These are phyloP conservation scores for Catalaphyllia jardinei DNA, from an alignment of 64 coral and sea anemone species.

Conservation along the genomic window DNA sequence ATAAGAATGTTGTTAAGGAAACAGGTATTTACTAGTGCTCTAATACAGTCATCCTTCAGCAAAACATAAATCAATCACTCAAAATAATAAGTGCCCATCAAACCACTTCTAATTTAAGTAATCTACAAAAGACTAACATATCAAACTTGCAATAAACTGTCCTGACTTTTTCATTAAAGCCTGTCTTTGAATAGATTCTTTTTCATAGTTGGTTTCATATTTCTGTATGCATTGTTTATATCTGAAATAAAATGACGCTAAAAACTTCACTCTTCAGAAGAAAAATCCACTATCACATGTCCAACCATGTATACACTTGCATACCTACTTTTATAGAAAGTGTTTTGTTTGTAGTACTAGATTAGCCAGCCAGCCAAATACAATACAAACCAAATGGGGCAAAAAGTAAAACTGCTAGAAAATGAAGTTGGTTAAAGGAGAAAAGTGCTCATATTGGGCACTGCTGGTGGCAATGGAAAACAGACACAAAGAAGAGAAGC, in stretches of 20 bases:
- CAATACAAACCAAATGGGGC: too few species aligned
- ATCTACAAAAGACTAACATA: not conserved
- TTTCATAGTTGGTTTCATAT: conserved; percentile 13
- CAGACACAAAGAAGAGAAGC: too few species aligned
- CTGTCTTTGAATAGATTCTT: conserved; percentile 4
- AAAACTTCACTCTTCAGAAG: not conserved
- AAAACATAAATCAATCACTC: conserved; percentile 6
- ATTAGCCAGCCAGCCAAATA: too few species aligned
- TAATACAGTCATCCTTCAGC: conserved; percentile 11
- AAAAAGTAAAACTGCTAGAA: too few species aligned
- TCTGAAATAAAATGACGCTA: not conserved
- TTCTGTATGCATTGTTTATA: not conserved
- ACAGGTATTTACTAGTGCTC: conserved; percentile 24
- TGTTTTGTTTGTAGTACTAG: too few species aligned
- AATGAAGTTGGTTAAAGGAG: too few species aligned
- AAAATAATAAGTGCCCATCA: not conserved
- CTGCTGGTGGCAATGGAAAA: too few species aligned
- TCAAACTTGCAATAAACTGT: conserved; percentile 3
- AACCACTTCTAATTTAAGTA: conserved; percentile 1
- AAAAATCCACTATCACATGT: not conserved
- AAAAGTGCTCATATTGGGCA: too few species aligned
- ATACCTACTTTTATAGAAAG: not conserved
- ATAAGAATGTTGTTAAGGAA: conserved; percentile 16
- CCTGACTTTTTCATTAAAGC: not conserved
- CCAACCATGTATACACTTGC: not conserved